Conservation (phyloP, 2,113 vertebrate genomes). For the Apistogramma diplotaenia region DNA sequence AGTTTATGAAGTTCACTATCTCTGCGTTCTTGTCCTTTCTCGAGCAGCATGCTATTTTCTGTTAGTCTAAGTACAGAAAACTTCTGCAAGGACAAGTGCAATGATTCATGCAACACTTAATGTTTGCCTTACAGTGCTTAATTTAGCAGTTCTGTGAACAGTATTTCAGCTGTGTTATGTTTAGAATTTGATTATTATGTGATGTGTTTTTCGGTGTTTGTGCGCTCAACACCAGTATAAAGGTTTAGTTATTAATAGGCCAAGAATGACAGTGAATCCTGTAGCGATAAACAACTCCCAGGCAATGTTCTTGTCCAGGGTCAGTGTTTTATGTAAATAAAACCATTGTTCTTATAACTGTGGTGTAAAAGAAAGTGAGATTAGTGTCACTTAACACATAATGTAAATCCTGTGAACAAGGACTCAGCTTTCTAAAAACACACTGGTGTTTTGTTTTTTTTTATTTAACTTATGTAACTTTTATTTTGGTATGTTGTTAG, state of each 20-base stretch:
- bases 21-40: background rate
- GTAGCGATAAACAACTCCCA: background rate
- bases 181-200: background rate
- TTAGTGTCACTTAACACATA: background rate
- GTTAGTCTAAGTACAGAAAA: background rate
- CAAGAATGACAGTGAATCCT: background rate
- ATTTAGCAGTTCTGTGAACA: background rate
- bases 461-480: background rate
- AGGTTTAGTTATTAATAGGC: background rate
- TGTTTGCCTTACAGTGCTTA: background rate
- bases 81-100: background rate
- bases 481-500: background rate
- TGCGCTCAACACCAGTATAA: background rate
- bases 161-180: background rate
- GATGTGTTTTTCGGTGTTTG: background rate
- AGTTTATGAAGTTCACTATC: background rate
- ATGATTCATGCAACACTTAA: background rate
- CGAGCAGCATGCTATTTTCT: background rate
- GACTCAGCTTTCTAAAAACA: background rate
- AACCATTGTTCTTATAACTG: background rate
- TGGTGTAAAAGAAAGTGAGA: background rate
- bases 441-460: background rate
- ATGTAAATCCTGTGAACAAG: background rate
- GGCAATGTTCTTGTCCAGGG: background rate
- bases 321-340: rapidly evolving